Base-by-base conservation (phyloP, 1,140 invertebrate genomes). In the Trichogramma pretiosum region DNA sequence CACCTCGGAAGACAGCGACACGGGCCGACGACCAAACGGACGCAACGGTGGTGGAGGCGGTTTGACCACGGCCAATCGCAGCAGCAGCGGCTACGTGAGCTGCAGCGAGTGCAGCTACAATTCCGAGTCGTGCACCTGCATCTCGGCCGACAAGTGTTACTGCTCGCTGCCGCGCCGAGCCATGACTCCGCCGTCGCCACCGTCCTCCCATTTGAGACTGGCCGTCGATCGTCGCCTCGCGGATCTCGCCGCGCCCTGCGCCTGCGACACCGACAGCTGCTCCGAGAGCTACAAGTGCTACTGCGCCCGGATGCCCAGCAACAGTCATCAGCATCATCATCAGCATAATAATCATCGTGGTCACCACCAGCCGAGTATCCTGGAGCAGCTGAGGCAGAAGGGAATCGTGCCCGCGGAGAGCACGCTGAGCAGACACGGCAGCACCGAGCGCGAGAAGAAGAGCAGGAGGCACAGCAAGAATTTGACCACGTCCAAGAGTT, bases 261-360 rank as follows among this genome's bases (percentile, higher is more conserved):
- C 79, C 3, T 91, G 87, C 61, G 87, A 90, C 58, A 87, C 87
- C 0, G 87, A 91, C 57, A 88, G 84, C 55, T 91, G 88, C 62
- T 79, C 84, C 0, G 88, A 89, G 46, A 87, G 84, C 61, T 89
- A 89, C 60, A 90, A 90, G 62, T 93, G 89, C 61, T 93, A 93
- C 60, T 93, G 89, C 64, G 70, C 77, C 8, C 71, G 73, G 2
- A 70, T 67, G 2, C 54, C 62, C 13, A 48, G 53, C 45, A 14
- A 7, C 5, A 5, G 11, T 28, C 24, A 28, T 9, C 14, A 11
- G 10, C 17, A 28, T 5, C 24, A 28, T 11, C 19, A 35, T 13
- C 64, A 70, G 24, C 61, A 65, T 5, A 72, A 62, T 1, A 68
- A n/a, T n/a, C n/a, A n/a, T n/a, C n/a, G n/a, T n/a, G n/a, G n/a